These are phyloP conservation scores for Drosophila bifasciata DNA, from an alignment of 1,140 invertebrate genomes.

Conservation along the genomic window DNA sequence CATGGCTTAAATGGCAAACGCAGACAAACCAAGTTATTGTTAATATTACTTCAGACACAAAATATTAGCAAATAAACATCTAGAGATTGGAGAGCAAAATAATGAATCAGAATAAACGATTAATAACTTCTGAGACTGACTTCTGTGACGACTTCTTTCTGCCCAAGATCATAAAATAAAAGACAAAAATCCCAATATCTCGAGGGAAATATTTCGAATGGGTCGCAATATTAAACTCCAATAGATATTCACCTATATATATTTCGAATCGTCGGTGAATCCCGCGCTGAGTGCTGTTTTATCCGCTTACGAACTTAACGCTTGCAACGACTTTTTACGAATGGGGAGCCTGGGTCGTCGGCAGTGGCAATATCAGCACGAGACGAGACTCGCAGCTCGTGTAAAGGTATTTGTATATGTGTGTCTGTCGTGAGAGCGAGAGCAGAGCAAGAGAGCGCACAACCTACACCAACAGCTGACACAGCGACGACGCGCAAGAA, in stretches of 20 bases:
- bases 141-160: too few species aligned
- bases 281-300: background rate
- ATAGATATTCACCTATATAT: constrained; percentile 62
- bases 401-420: too few species aligned
- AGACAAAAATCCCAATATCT: constrained; percentile 1
- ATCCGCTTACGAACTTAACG: constrained; percentile 8
- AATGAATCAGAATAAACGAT: too few species aligned
- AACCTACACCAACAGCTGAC: constrained; percentile 27
- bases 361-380: constrained; percentile 2
- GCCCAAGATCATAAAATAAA: background rate
- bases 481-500: constrained; percentile 45
- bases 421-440: constrained; percentile 3
- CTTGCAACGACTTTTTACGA: constrained; percentile 4
- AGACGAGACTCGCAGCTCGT: too few species aligned
- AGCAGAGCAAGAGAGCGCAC: constrained; percentile 8
- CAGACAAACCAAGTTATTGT: too few species aligned
- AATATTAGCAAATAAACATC: too few species aligned
- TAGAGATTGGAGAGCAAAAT: too few species aligned
- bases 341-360: background rate
- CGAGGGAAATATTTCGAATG: constrained; percentile 11
- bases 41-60: too few species aligned
- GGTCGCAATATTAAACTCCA: background rate
- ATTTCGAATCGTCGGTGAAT: background rate
- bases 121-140: too few species aligned
- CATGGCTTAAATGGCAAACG: too few species aligned